Conservation (phyloP, 2,113 vertebrate genomes). For the Nothoprocta pentlandii region DNA sequence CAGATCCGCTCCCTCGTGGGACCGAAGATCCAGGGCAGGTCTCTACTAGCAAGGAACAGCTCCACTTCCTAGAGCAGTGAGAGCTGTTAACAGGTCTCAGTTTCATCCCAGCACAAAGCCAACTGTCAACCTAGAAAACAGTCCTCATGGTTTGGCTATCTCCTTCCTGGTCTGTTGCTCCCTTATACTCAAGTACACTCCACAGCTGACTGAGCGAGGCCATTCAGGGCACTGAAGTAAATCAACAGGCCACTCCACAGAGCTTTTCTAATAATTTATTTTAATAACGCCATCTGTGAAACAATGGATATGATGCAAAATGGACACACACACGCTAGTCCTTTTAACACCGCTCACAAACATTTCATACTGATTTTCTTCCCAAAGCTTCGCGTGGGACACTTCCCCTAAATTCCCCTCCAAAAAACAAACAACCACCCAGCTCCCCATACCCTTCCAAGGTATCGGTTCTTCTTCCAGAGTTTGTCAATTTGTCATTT, state of each 20-base stretch:
- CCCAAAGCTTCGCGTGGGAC: neutral
- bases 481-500: neutral
- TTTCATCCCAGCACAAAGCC: neutral
- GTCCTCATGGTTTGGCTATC: neutral
- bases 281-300: conserved; percentile 26
- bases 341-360: conserved; percentile 10
- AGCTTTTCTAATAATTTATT: conserved; percentile 37
- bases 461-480: neutral
- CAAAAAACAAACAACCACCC: no score
- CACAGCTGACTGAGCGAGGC: neutral
- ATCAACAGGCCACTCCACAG: conserved; percentile 14
- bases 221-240: neutral
- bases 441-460: neutral
- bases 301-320: conserved; percentile 25
- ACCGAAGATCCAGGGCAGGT: neutral
- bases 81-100: neutral
- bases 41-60: neutral
- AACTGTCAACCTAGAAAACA: neutral
- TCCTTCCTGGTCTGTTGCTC: neutral
- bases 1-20: neutral
- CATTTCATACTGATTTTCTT: neutral
- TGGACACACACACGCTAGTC: neutral
- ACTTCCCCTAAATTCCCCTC: no score
- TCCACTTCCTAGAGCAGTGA: neutral
- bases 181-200: neutral